Conservation (phyloP, 64 coral and sea anemone genomes). For the Platygyra sinensis region DNA sequence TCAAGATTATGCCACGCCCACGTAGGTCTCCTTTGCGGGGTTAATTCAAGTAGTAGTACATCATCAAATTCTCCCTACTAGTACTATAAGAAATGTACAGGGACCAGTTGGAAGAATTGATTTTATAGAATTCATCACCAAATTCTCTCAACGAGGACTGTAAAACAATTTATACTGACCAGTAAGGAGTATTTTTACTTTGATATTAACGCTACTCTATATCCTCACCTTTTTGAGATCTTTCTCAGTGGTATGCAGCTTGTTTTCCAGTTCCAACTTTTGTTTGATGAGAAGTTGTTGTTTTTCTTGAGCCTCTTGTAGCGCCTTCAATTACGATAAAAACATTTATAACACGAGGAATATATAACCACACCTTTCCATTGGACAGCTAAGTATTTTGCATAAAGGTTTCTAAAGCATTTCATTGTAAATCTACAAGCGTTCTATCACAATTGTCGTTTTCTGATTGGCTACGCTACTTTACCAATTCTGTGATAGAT, state of each 20-base stretch:
- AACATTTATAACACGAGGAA: background rate
- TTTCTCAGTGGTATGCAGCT: constrained; percentile 63
- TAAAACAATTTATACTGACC: background rate
- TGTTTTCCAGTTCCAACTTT: constrained; percentile 84
- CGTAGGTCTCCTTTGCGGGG: too few species aligned
- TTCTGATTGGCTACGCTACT: too few species aligned
- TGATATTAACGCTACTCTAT: background rate
- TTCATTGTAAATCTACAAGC: too few species aligned
- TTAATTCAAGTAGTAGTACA: too few species aligned
- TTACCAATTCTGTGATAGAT: too few species aligned
- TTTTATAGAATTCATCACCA: background rate
- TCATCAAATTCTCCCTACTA: too few species aligned
- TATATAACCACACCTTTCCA: background rate
- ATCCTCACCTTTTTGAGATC: constrained; percentile 69
- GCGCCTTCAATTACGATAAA: constrained; percentile 49
- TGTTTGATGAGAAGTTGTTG: constrained; percentile 84
- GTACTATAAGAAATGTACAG: background rate
- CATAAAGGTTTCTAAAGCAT: too few species aligned
- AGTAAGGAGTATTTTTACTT: background rate
- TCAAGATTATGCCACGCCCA: too few species aligned
- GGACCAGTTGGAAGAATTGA: background rate
- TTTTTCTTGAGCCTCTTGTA: constrained; percentile 83
- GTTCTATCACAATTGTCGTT: too few species aligned
- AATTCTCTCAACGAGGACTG: background rate
- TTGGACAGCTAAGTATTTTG: background rate